phyloP scores from a whole-genome alignment of 2,113 vertebrate genomes.

The Erpornis zantholeuca region DNA sequence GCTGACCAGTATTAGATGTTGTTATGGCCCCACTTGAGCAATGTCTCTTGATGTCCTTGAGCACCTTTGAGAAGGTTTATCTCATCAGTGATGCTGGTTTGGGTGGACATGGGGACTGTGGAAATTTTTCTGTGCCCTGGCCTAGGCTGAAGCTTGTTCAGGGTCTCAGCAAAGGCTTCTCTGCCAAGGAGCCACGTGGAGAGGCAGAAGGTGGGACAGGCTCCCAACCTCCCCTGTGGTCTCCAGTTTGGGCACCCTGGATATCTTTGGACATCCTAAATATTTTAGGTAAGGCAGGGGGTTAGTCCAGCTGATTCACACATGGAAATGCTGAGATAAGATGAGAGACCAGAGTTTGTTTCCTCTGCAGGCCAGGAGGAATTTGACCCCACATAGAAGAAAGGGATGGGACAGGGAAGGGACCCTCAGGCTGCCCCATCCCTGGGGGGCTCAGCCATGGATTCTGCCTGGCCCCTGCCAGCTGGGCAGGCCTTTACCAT shows the following conservation, averaged over 20 bases:
- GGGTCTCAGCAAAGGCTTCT: not conserved
- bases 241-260: not conserved
- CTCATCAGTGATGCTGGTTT: rapidly evolving
- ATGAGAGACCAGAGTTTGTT: not conserved
- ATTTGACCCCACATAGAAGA: not conserved
- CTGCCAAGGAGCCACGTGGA: rapidly evolving
- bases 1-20: not conserved
- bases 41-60: not conserved
- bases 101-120: rapidly evolving
- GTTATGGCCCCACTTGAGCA: not conserved
- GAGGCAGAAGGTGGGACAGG: not conserved
- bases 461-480: not conserved
- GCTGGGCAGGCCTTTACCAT: not conserved
- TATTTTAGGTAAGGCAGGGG: not conserved
- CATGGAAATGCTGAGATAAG: not conserved
- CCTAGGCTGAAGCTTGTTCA: not conserved
- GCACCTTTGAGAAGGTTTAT: not conserved
- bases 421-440: not conserved
- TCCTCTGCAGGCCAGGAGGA: not conserved
- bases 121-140: rapidly evolving
- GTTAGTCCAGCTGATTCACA: not conserved
- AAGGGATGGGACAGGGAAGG: not conserved
- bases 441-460: not conserved
- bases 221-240: not conserved
- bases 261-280: not conserved